Percentiles rank a stretch among this genome's conserved stretches.
These are phyloP conservation scores for Falco cherrug DNA, from an alignment of 2,797 vertebrate species.

Conservation along the genomic window DNA sequence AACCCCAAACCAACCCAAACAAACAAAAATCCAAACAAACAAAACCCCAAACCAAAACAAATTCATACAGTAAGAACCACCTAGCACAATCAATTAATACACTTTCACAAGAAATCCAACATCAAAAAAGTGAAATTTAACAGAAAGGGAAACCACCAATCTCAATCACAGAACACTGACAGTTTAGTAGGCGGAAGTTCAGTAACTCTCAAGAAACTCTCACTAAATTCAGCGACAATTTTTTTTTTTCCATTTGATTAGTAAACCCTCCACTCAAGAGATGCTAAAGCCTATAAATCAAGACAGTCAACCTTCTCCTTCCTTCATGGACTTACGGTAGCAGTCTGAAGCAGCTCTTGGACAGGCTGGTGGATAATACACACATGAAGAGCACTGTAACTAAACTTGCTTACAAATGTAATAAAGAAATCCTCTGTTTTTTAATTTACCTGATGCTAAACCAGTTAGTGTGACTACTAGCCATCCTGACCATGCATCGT, in stretches of 20 bases:
- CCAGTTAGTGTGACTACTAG: slow-evolving; percentile 96
- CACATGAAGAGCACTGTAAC: not conserved
- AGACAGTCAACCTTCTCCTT: not conserved
- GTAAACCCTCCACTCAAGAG: not conserved
- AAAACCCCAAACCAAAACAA: not conserved
- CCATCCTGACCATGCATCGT: slow-evolving; percentile 98
- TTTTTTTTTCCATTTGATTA: not conserved
- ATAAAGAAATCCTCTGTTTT: not conserved
- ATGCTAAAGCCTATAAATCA: not conserved
- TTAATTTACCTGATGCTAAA: slow-evolving; percentile 90
- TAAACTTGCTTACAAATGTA: not conserved
- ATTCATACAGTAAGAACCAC: not conserved
- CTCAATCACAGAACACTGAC: not conserved
- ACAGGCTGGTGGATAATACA: not conserved
- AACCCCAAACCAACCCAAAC: not conserved
- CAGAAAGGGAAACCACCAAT: not conserved
- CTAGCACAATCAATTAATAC: not conserved
- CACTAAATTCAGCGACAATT: not conserved
- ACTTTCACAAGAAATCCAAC: not conserved
- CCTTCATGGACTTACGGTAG: not conserved
- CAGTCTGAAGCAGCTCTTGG: not conserved
- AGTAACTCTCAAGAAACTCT: not conserved
- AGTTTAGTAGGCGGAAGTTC: not conserved
- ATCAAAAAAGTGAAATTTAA: not conserved
- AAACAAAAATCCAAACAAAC: not conserved